Percentiles rank a stretch among this genome's conserved stretches.
Conservation (phyloP, 2,888 invertebrate genomes). For the Antheraea assamensis region DNA sequence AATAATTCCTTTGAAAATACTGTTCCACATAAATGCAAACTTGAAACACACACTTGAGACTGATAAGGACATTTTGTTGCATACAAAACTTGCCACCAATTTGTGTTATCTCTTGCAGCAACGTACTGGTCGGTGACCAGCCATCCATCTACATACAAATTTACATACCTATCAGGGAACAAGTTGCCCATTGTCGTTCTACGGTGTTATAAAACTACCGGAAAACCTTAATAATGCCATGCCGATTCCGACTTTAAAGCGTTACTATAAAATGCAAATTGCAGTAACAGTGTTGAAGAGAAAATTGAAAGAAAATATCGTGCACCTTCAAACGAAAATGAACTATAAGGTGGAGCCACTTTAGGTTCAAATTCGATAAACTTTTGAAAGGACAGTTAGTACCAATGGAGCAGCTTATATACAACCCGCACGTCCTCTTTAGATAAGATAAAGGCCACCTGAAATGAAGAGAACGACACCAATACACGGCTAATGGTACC, state of each 20-base stretch:
- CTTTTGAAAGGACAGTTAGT: slow-evolving; percentile 40
- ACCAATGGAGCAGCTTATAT: slow-evolving; percentile 70
- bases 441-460: slow-evolving; percentile 80
- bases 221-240: slow-evolving; percentile 51
- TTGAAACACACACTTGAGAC: slow-evolving; percentile 27
- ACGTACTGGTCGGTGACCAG: slow-evolving; percentile 72
- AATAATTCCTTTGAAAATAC: neutral
- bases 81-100: slow-evolving; percentile 38
- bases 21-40: slow-evolving; percentile 8
- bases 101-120: slow-evolving; percentile 50
- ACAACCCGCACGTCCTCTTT: slow-evolving; percentile 81
- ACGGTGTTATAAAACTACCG: slow-evolving; percentile 70
- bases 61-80: slow-evolving; percentile 29
- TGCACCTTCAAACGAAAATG: slow-evolving; percentile 28
- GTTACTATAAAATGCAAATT: slow-evolving; percentile 31
- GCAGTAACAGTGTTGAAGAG: slow-evolving; percentile 29
- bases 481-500: slow-evolving; percentile 71
- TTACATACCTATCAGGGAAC: slow-evolving; percentile 78
- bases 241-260: slow-evolving; percentile 41
- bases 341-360: fast-evolving
- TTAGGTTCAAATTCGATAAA: slow-evolving; percentile 40
- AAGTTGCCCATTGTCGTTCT: slow-evolving; percentile 74
- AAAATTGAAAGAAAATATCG: slow-evolving; percentile 55
- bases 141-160: slow-evolving; percentile 72
- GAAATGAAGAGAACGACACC: slow-evolving; percentile 72